Evolutionary conservation across 2,888 invertebrate species (phyloP), one percentile per base, ranked within the genome.

Genomic region (Myopa tessellatipennis): DNA sequence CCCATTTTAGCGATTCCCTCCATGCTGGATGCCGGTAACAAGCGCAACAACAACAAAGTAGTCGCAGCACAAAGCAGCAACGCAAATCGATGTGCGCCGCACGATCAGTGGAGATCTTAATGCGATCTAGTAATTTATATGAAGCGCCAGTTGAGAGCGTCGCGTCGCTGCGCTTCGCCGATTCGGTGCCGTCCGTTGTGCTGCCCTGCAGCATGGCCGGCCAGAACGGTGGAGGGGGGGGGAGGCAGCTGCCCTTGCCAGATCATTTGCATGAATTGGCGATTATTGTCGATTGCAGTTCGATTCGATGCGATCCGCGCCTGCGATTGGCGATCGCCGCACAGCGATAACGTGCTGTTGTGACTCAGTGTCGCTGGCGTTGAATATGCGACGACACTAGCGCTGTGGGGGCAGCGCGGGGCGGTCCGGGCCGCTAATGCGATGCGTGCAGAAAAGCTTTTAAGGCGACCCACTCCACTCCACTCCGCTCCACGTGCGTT

Each of bases 111-210:
- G 77, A 80, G 79, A 84, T 84, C 83, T 82, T 81, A 83, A 83
- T 84, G 82, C 81, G 82, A 83, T 82, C 83, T 82, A 81, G 83
- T 83, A 82, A 83, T 83, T 83, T 83, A 83, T 83, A 81, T 82
- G 72, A 81, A 81, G 81, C 81, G 81, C 81, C 81, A 81, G 80
- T 81, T 79, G 80, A 77, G 77, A 79, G 78, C 79, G 78, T 72
- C 74, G 69, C 52, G 26, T 16, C 34, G 38, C 34, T 18, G 10
- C 36, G 36, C 6, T 34, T 26, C 65, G 65, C 10, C 26, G 26
- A 7, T 16, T 34, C 34, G 26, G 26, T 63, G 61, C 61, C 10
- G 26, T 58, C 10, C 61, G 38, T 38, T 34, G 65, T 34, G 14
- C 58, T n/a, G 16, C 36, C 34, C 38, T 38, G 14, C 36, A 4